phyloP scores from a whole-genome alignment of 1,140 invertebrate species.

The Drosophila repleta region DNA sequence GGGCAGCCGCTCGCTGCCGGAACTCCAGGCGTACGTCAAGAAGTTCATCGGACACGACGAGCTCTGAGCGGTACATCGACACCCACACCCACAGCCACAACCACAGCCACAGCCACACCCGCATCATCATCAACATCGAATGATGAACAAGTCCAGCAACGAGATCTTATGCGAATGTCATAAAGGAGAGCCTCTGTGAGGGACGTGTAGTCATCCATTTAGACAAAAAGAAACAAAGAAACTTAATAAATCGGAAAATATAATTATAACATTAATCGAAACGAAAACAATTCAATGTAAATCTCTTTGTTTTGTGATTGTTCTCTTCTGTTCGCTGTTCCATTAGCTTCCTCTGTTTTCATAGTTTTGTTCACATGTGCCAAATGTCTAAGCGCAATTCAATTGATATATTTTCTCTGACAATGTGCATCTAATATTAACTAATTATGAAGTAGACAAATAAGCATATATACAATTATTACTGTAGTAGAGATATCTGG shows the following conservation, averaged over 20 bases:
- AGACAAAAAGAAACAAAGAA: background rate
- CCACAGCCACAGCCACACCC: background rate
- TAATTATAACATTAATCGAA: background rate
- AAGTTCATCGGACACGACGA: constrained; percentile 75
- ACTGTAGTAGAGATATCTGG: constrained; percentile 19
- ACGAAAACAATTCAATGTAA: constrained; percentile 13
- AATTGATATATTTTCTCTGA: background rate
- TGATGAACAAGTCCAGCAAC: constrained; percentile 17
- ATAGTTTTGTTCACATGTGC: constrained; percentile 37
- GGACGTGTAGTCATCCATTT: constrained; percentile 12
- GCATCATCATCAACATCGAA: background rate
- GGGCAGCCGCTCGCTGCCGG: constrained; percentile 88
- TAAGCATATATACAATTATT: background rate
- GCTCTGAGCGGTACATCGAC: constrained; percentile 47
- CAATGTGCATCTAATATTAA: background rate
- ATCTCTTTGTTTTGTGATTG: constrained; percentile 10
- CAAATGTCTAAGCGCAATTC: constrained; percentile 21
- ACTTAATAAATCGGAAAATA: background rate
- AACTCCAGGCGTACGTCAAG: constrained; percentile 82
- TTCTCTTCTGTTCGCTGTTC: background rate
- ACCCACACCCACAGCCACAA: background rate
- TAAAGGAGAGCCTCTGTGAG: constrained; percentile 32
- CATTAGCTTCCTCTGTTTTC: background rate
- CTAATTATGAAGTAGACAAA: constrained; percentile 3
- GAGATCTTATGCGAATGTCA: constrained; percentile 12